Base-by-base conservation (phyloP, 37 sponge, comb jelly and placozoan species). In the Aplysina aerophoba region DNA sequence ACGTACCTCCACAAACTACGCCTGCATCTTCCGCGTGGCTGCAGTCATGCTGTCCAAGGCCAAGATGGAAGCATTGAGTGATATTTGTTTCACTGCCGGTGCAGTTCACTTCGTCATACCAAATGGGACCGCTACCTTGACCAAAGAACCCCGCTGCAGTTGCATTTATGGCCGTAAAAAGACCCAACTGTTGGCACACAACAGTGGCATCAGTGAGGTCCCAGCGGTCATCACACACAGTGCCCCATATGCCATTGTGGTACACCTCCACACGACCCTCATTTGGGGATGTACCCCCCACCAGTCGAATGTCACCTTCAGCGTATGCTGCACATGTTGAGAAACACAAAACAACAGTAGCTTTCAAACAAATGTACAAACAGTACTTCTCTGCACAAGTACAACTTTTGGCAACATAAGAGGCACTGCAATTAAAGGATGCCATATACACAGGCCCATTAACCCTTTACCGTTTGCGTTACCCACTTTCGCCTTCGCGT, bases 221-320 rank as follows among this genome's bases (percentile, higher is more conserved):
- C n/a, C 55, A 87, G 11, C 25, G 13, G 35, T 85, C 84, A 65
- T 87, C 88, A 34, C 88, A 87, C 20, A 87, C 84, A n/a, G 84
- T 85, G 13, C 88, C 88, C 88, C 88, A 87, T 59, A 5, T 1
- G 17, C 54, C 73, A 27, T 85, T 61, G 41, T 85, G 73, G 24
- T 22, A 71, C 19, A 87, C 55, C 73, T 87, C 88, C 30, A 87
- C 44, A 17, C 84, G 83, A 14, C 88, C 88, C 15, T 87, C 88
- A 71, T 55, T 37, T 1, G 24, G 36, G 16, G 30, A 30, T n/a
- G 41, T 56, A 3, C 88, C 88, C 0, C 84, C 84, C 0, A 72
- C 88, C 55, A 87, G 67, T 31, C 88, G 88, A 50, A 87, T 17
- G 24, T 21, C 88, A 25, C 83, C 83, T 36, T 82, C 83, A 63